These are phyloP conservation scores for Sylvietta virens DNA, from an alignment of 2,113 vertebrate genomes.

Conservation along the genomic window DNA sequence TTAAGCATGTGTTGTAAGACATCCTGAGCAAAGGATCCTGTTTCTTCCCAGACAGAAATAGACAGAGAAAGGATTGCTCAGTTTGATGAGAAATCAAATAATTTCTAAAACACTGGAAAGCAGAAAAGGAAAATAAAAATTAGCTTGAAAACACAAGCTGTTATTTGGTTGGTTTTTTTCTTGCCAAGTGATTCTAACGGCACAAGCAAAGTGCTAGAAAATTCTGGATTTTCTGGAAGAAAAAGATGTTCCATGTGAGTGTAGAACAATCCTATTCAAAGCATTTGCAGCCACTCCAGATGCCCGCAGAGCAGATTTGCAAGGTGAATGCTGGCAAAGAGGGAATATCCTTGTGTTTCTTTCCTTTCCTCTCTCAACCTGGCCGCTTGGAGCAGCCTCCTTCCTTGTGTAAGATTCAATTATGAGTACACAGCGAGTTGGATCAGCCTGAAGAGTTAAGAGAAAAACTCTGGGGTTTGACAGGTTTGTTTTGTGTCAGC, in stretches of 20 bases:
- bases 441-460: background rate
- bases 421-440: background rate
- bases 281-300: background rate
- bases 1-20: background rate
- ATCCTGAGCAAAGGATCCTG: background rate
- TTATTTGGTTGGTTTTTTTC: background rate
- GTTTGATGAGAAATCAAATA: background rate
- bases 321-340: background rate
- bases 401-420: background rate
- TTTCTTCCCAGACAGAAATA: background rate
- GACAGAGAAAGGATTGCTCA: background rate
- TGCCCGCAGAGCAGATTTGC: accelerated
- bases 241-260: background rate
- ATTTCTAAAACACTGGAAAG: background rate
- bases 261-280: background rate
- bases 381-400: background rate
- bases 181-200: background rate
- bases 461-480: background rate
- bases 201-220: background rate
- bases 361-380: background rate
- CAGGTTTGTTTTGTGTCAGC: background rate
- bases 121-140: background rate
- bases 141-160: background rate
- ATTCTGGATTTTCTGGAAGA: background rate
- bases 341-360: background rate